These are phyloP conservation scores for Neoniphon sammara DNA, from an alignment of 2,797 vertebrate genomes.

Conservation along the genomic window DNA sequence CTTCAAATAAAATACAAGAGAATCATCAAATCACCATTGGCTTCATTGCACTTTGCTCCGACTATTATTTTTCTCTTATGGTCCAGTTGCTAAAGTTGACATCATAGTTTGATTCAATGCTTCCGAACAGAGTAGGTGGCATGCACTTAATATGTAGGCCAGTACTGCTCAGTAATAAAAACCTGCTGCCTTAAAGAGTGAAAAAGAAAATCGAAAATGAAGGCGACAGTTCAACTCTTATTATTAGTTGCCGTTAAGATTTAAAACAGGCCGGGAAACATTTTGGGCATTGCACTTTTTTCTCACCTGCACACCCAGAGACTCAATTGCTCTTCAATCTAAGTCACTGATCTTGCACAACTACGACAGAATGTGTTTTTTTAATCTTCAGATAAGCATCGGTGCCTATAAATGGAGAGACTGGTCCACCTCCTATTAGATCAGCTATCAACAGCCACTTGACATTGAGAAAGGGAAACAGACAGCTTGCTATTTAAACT, in stretches of 20 bases:
- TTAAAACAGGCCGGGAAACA: no score
- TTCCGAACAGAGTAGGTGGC: no score
- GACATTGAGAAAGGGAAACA: conserved; percentile 65
- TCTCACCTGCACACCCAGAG: not conserved
- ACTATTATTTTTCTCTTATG: no score
- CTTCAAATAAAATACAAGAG: no score
- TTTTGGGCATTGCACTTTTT: not conserved
- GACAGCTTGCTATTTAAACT: conserved; percentile 52
- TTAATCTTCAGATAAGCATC: conserved; percentile 47
- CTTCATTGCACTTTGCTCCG: no score
- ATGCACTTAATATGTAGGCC: no score
- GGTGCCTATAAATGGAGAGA: conserved; percentile 46
- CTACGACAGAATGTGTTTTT: not conserved
- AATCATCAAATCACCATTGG: no score
- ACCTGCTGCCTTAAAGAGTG: not conserved
- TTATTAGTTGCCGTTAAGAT: not conserved
- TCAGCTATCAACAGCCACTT: conserved; percentile 76
- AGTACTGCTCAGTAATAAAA: not conserved
- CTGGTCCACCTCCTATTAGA: conserved; percentile 47
- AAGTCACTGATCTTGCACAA: conserved; percentile 40
- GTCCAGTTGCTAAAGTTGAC: no score
- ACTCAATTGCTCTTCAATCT: not conserved
- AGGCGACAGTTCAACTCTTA: not conserved
- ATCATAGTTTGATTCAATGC: no score
- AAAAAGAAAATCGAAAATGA: not conserved